Conservation (phyloP, 2,888 invertebrate species). For the Lasioglossum zephyrum region DNA sequence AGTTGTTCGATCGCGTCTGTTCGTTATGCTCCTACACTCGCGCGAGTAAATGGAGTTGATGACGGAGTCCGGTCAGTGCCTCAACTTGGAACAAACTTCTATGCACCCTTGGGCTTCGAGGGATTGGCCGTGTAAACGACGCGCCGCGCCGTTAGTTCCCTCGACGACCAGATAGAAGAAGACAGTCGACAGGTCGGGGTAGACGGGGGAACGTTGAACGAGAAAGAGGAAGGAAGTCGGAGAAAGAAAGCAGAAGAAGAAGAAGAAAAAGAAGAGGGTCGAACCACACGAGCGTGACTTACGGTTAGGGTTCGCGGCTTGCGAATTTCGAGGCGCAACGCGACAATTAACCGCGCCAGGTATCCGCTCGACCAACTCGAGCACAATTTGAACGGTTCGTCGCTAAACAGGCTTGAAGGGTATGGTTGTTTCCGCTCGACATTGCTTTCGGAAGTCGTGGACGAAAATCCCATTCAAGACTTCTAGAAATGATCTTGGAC, state of each 20-base stretch:
- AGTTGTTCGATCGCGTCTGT: slow-evolving; percentile 45
- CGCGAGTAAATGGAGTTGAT: slow-evolving; percentile 61
- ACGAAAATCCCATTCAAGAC: not conserved
- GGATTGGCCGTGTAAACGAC: slow-evolving; percentile 74
- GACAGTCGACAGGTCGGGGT: slow-evolving; percentile 22
- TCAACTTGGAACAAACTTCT: slow-evolving; percentile 74
- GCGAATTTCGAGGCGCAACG: slow-evolving; percentile 37
- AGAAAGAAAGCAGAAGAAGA: not conserved
- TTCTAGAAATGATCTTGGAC: not conserved
- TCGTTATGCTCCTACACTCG: slow-evolving; percentile 23
- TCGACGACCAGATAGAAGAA: slow-evolving; percentile 15
- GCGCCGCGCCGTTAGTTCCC: slow-evolving; percentile 74
- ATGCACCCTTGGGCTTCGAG: slow-evolving; percentile 69
- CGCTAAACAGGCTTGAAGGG: not conserved
- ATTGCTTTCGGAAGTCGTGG: not conserved
- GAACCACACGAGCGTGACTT: slow-evolving; percentile 53
- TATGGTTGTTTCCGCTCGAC: not conserved
- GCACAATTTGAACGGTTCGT: slow-evolving; percentile 50
- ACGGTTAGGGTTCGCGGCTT: slow-evolving; percentile 24
- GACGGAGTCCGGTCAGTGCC: slow-evolving; percentile 58
- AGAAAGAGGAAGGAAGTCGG: not conserved
- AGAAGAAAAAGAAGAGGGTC: not conserved
- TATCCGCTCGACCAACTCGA: slow-evolving; percentile 47
- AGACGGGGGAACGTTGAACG: not conserved
- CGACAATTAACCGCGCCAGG: slow-evolving; percentile 62